A percentile compares a stretch with the other conserved stretches of the same genome.
These are phyloP conservation scores for Girardia tigrina DNA, from an alignment of 2,888 invertebrate species.

Conservation along the genomic window DNA sequence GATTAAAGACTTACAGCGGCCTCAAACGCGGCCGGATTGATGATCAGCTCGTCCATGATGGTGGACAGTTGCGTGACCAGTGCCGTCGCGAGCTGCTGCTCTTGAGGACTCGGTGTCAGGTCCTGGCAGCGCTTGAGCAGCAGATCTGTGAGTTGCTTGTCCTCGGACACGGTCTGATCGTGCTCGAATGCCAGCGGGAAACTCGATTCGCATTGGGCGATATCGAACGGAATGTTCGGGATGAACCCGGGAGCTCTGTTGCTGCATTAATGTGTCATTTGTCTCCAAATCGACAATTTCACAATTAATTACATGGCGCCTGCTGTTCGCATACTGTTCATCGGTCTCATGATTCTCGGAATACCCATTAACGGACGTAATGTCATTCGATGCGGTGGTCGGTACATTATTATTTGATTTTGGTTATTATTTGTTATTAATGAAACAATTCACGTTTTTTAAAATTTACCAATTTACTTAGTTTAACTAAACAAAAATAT, in stretches of 20 bases:
- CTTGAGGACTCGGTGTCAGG: slow-evolving; percentile 72
- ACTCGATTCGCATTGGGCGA: slow-evolving; percentile 62
- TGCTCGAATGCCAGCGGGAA: slow-evolving; percentile 65
- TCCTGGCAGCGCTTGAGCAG: slow-evolving; percentile 78
- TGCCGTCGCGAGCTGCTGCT: slow-evolving; percentile 73
- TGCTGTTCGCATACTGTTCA: not conserved
- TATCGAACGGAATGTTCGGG: slow-evolving; percentile 49
- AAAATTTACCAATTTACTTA: no score
- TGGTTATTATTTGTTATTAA: no score
- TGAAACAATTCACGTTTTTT: no score
- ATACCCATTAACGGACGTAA: not conserved
- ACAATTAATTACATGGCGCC: not conserved
- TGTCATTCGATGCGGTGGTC: slow-evolving; percentile 3
- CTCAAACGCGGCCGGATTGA: slow-evolving; percentile 79
- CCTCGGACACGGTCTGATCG: slow-evolving; percentile 60
- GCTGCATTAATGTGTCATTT: not conserved
- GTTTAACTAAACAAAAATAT: no score
- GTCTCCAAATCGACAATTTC: not conserved
- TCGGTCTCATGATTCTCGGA: not conserved
- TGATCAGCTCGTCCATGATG: slow-evolving; percentile 79
- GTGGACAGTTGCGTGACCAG: slow-evolving; percentile 85
- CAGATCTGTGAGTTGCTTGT: slow-evolving; percentile 67
- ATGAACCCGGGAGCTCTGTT: slow-evolving; percentile 46
- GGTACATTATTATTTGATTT: not conserved
- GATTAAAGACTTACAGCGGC: slow-evolving; percentile 90